Evolutionary conservation across 2,797 vertebrate species (phyloP).

Genomic region (Australoheros facetus): DNA sequence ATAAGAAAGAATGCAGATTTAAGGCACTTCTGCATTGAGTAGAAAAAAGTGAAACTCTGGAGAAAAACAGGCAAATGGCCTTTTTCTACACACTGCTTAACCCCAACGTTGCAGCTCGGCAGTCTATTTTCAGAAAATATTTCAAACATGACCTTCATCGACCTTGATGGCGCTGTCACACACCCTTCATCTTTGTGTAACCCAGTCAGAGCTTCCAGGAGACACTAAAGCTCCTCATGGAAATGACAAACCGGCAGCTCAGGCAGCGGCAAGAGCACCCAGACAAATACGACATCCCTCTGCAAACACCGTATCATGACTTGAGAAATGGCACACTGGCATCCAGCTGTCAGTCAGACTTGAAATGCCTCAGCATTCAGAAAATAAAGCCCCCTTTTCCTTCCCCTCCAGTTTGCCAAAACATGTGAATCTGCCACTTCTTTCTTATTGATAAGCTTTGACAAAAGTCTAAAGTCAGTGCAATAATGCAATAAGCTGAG

Average conservation of each 20-base stretch:
- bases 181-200: constrained; percentile 34
- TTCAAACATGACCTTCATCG: constrained; percentile 37
- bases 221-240: constrained; percentile 42
- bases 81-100: neutral
- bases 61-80: neutral
- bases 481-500: constrained; percentile 45
- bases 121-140: constrained; percentile 1
- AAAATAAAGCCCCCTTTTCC: constrained; percentile 28
- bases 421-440: constrained; percentile 65
- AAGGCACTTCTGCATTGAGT: neutral
- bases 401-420: constrained; percentile 38
- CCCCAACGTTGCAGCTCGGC: neutral
- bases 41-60: neutral
- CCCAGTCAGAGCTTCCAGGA: constrained; percentile 28
- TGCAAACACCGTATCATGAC: constrained; percentile 47
- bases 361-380: constrained; percentile 32
- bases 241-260: constrained; percentile 52
- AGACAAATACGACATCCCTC: constrained; percentile 50
- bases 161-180: constrained; percentile 33
- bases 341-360: constrained; percentile 63
- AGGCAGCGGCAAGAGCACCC: constrained; percentile 32
- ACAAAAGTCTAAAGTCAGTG: constrained; percentile 56
- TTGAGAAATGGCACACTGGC: constrained; percentile 21
- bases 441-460: constrained; percentile 60
- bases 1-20: constrained; percentile 3